Percentiles rank a stretch among this genome's conserved stretches.
phyloP scores from a whole-genome alignment of 2,888 invertebrate species.

The Patella depressa region DNA sequence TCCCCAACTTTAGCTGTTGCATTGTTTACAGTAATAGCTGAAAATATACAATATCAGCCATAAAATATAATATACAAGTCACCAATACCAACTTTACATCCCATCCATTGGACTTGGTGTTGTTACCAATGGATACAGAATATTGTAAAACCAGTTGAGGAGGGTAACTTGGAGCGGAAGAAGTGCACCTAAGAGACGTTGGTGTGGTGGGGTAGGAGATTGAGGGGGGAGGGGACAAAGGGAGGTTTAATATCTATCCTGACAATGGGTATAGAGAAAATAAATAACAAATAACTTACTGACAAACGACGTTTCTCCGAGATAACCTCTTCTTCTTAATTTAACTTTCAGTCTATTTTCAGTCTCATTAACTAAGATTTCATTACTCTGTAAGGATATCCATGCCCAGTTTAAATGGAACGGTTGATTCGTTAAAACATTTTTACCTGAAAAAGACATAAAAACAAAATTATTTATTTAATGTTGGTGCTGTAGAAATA shows the following conservation, averaged over 20 bases:
- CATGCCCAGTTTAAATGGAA: conserved; percentile 71
- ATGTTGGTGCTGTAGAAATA: no score
- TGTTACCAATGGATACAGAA: no score
- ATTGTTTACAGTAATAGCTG: conserved; percentile 64
- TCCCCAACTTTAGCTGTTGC: conserved; percentile 64
- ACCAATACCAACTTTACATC: no score
- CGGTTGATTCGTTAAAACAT: conserved; percentile 63
- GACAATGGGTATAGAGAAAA: background rate
- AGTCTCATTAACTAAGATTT: conserved; percentile 63
- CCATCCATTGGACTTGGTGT: no score
- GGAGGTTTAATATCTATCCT: background rate
- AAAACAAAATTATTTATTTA: no score
- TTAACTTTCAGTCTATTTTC: conserved; percentile 58
- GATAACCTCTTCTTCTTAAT: conserved; percentile 66
- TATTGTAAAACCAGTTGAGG: no score
- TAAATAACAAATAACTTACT: conserved; percentile 53
- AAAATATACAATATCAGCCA: conserved; percentile 13
- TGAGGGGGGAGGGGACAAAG: no score
- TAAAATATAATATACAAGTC: no score
- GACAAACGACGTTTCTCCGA: conserved; percentile 70
- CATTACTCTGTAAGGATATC: conserved; percentile 63
- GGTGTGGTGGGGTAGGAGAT: no score
- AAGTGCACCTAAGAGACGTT: no score
- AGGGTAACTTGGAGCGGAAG: no score
- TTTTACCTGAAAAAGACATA: conserved; percentile 58